Evolutionary conservation across 2,797 vertebrate species (phyloP).

Genomic region (Urophycis tenuis): DNA sequence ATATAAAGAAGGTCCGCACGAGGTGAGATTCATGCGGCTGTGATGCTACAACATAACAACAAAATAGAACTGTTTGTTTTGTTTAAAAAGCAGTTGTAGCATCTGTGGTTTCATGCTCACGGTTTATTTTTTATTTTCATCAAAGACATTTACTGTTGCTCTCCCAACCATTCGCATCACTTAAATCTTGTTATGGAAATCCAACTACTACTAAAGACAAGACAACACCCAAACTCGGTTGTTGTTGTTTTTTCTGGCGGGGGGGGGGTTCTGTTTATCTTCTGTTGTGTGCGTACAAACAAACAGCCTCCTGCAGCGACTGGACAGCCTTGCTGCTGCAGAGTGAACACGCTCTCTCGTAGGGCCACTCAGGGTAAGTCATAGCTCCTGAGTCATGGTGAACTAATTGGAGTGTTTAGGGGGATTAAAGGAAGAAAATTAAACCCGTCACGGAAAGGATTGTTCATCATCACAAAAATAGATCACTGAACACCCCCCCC

Average conservation of each 20-base stretch:
- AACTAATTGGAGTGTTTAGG: slow-evolving; percentile 1
- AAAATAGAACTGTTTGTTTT: not conserved
- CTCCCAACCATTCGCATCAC: not conserved
- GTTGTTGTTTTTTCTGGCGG: not conserved
- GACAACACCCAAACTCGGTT: not conserved
- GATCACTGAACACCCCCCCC: not conserved
- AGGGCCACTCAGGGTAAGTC: not conserved
- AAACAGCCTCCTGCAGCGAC: not conserved
- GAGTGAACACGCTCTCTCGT: not conserved
- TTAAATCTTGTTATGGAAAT: too few relatives aligned
- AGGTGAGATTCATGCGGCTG: not conserved
- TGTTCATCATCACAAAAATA: slow-evolving; percentile 37
- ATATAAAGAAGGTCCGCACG: slow-evolving; percentile 50
- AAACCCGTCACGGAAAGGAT: slow-evolving; percentile 35
- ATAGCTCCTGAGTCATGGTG: not conserved
- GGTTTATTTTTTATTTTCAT: not conserved
- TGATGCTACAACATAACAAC: not conserved
- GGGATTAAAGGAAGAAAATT: slow-evolving; percentile 13
- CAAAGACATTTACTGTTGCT: not conserved
- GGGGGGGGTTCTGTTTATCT: not conserved
- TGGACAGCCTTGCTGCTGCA: not conserved
- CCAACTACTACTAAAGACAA: not conserved
- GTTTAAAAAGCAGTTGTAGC: not conserved
- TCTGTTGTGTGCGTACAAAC: not conserved
- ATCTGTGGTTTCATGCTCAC: not conserved